These are phyloP conservation scores for Gymnobelideus leadbeateri DNA, from an alignment of 2,113 vertebrate genomes.

Conservation along the genomic window DNA sequence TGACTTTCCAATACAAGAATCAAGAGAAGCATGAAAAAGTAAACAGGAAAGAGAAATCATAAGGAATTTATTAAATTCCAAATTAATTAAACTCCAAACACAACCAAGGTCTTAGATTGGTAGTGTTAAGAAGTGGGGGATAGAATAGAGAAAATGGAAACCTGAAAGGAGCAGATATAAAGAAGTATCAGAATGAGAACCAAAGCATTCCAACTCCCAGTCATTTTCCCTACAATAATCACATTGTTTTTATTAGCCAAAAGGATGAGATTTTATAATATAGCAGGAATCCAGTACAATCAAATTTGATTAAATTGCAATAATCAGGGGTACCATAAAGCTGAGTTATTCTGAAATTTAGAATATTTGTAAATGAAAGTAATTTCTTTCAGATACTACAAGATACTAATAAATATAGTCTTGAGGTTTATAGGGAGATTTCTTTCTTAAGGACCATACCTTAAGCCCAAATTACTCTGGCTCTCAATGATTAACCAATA, in stretches of 20 bases:
- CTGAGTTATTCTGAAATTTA: not conserved
- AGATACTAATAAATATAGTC: not conserved
- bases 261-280: not conserved
- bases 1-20: too few species aligned
- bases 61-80: too few species aligned
- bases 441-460: too few species aligned
- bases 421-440: too few species aligned
- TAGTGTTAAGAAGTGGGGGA: not conserved
- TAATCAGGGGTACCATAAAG: not conserved
- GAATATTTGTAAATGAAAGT: not conserved
- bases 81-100: too few species aligned
- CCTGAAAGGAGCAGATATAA: not conserved
- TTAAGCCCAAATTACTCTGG: too few species aligned
- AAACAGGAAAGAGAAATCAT: too few species aligned
- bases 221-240: not conserved
- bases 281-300: not conserved
- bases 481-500: too few species aligned
- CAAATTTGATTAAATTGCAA: not conserved
- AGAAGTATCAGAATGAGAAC: not conserved
- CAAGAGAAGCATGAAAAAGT: too few species aligned
- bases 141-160: not conserved
- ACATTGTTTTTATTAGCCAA: not conserved
- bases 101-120: not conserved
- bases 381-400: not conserved
- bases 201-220: not conserved